Evolutionary conservation across 2,113 vertebrate genomes (phyloP).

Genomic region (human (Homo sapiens)): DNA sequence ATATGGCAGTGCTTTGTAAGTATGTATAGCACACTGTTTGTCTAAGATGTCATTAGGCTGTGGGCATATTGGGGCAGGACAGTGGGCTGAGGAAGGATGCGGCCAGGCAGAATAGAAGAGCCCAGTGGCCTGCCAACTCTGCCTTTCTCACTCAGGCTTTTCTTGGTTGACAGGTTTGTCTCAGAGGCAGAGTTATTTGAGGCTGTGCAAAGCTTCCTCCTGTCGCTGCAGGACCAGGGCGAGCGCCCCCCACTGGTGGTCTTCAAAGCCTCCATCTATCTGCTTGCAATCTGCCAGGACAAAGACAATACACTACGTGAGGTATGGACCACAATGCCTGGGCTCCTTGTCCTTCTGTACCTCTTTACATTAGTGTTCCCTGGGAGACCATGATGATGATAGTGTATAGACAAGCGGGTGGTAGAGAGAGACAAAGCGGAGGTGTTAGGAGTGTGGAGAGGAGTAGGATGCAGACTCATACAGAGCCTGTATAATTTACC

Average conservation of each 20-base stretch:
- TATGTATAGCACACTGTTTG: neutral
- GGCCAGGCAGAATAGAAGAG: neutral
- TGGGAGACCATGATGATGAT: neutral
- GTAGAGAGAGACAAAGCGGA: slow-evolving; percentile 3
- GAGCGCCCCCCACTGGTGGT: slow-evolving; percentile 78
- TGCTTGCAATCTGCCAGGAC: slow-evolving; percentile 91
- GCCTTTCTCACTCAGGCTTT: slow-evolving; percentile 46
- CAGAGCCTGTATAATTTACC: neutral
- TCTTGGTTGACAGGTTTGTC: slow-evolving; percentile 88
- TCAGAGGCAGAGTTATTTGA: slow-evolving; percentile 89
- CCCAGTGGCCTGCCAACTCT: neutral
- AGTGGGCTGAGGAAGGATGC: neutral
- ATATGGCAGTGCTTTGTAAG: neutral
- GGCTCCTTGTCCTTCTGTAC: neutral
- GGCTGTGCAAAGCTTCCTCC: slow-evolving; percentile 87
- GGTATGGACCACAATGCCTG: slow-evolving; percentile 80
- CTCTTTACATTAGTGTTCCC: neutral
- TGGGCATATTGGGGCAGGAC: neutral
- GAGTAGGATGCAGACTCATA: neutral
- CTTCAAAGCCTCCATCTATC: slow-evolving; percentile 90
- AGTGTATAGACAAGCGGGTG: neutral
- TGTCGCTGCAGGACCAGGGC: slow-evolving; percentile 87
- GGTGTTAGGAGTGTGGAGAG: neutral
- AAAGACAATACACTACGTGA: slow-evolving; percentile 83
- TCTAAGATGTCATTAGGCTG: neutral